A percentile compares a stretch with the other conserved stretches of the same genome.
phyloP scores from a whole-genome alignment of 2,113 vertebrate genomes.

The Coregonus clupeaformis region DNA sequence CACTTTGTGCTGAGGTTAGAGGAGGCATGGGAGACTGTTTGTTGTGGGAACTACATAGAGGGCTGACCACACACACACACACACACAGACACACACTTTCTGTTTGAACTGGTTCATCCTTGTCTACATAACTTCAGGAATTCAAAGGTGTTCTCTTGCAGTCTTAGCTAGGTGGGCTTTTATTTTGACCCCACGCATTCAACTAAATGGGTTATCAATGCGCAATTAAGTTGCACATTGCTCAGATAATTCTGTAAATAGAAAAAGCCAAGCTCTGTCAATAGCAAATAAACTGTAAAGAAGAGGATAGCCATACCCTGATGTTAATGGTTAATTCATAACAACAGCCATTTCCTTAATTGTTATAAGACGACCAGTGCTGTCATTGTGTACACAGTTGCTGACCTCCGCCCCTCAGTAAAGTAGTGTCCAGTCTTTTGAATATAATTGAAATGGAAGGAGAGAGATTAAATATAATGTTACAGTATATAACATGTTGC shows the following conservation, averaged over 20 bases:
- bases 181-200: not conserved
- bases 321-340: constrained; percentile 10
- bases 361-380: not conserved
- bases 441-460: too few relatives aligned
- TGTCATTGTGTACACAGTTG: constrained; percentile 1
- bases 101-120: too few relatives aligned
- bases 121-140: too few relatives aligned
- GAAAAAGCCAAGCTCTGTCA: too few relatives aligned
- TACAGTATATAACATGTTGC: too few relatives aligned
- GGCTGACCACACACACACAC: not conserved
- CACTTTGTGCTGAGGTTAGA: not conserved
- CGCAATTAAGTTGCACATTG: not conserved
- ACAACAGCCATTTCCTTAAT: constrained; percentile 13
- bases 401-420: not conserved
- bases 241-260: not conserved
- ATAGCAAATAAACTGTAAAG: not conserved
- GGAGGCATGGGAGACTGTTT: not conserved
- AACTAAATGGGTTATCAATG: too few relatives aligned
- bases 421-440: not conserved
- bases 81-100: too few relatives aligned
- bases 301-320: not conserved
- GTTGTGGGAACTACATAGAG: not conserved
- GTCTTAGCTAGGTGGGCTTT: not conserved
- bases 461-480: too few relatives aligned
- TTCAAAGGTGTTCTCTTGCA: too few relatives aligned